These are phyloP conservation scores for Glaucomys volans DNA, from an alignment of 2,113 vertebrate genomes.

Conservation along the genomic window DNA sequence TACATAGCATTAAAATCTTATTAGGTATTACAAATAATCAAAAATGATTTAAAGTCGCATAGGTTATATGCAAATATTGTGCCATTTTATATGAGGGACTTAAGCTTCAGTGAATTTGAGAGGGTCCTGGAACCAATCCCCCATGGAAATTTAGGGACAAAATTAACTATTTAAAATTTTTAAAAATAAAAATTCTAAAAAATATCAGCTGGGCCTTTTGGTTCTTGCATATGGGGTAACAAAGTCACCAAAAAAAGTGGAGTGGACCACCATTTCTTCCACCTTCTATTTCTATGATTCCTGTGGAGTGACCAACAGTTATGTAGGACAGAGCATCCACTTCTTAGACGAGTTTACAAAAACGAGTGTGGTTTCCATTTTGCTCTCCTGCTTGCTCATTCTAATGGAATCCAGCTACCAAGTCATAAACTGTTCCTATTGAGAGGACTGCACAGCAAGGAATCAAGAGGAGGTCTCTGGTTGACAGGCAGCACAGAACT, in stretches of 20 bases:
- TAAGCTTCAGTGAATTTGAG: too few relatives aligned
- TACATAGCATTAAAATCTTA: too few relatives aligned
- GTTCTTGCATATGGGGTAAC: too few relatives aligned
- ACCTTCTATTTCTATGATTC: too few relatives aligned
- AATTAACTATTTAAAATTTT: too few relatives aligned
- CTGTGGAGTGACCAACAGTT: too few relatives aligned
- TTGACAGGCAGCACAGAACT: background rate
- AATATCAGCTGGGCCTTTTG: too few relatives aligned
- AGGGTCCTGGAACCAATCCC: too few relatives aligned
- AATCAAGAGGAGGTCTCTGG: background rate
- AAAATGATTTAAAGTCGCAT: background rate
- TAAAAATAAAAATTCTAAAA: too few relatives aligned
- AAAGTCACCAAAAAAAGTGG: too few relatives aligned
- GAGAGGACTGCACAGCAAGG: background rate
- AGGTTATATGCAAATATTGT: background rate
- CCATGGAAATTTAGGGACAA: background rate
- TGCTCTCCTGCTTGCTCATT: background rate
- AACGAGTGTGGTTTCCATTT: background rate
- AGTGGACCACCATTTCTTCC: too few relatives aligned
- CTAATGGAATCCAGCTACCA: background rate
- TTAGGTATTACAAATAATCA: too few relatives aligned
- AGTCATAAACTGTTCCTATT: background rate
- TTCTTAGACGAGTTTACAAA: background rate
- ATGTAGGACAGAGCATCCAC: background rate
- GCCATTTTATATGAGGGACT: background rate